phyloP scores from a whole-genome alignment of 1,140 invertebrate species.

The Scaptodrosophila lebanonensis region DNA sequence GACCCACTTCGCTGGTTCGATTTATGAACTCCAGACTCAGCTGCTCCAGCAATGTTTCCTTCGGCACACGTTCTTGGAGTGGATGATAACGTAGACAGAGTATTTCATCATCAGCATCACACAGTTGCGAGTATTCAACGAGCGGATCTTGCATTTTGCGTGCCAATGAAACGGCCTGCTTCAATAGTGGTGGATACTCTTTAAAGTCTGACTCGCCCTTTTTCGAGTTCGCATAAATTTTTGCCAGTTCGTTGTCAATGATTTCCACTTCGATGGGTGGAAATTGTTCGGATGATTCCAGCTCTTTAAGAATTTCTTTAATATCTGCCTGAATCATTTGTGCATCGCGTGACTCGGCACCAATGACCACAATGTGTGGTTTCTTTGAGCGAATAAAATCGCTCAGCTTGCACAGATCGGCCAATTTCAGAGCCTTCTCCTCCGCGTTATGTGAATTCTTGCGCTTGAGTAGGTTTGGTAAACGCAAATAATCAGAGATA shows the following conservation, averaged over 20 bases:
- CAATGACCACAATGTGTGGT: slow-evolving; percentile 94
- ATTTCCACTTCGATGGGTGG: slow-evolving; percentile 93
- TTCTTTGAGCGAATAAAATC: slow-evolving; percentile 94
- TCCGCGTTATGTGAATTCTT: slow-evolving; percentile 85
- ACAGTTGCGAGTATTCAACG: slow-evolving; percentile 96
- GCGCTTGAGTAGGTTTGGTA: slow-evolving; percentile 90
- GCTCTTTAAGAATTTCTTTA: slow-evolving; percentile 84
- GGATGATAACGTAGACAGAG: slow-evolving; percentile 95
- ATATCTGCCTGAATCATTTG: slow-evolving; percentile 91
- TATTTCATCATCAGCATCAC: slow-evolving; percentile 96
- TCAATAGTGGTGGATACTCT: slow-evolving; percentile 91
- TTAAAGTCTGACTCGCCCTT: slow-evolving; percentile 92
- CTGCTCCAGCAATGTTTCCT: slow-evolving; percentile 91
- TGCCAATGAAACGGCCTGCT: slow-evolving; percentile 95
- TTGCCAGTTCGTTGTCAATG: slow-evolving; percentile 93
- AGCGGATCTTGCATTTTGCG: slow-evolving; percentile 96
- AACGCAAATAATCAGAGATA: slow-evolving; percentile 91
- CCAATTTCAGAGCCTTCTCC: slow-evolving; percentile 85
- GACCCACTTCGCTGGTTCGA: slow-evolving; percentile 98
- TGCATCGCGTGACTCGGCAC: slow-evolving; percentile 93
- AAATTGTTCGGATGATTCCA: slow-evolving; percentile 92
- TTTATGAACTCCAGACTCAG: slow-evolving; percentile 95
- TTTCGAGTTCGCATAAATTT: slow-evolving; percentile 93
- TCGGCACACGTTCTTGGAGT: slow-evolving; percentile 89
- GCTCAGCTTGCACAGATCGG: slow-evolving; percentile 88